Percentiles rank a stretch among this genome's conserved stretches.
Conservation (phyloP, 2,888 invertebrate species). For the Diachrysia chrysitis region DNA sequence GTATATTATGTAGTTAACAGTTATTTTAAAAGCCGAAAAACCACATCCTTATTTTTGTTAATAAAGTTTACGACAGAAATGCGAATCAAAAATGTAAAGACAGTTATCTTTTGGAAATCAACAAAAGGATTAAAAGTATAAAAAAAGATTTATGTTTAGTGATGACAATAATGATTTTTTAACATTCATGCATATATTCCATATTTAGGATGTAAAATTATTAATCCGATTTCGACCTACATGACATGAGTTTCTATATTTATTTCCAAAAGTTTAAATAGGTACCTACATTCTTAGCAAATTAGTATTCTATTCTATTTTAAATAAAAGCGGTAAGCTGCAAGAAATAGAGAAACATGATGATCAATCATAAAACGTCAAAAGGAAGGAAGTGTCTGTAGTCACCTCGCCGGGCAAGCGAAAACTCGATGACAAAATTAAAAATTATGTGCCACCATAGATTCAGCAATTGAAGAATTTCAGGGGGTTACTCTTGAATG, state of each 20-base stretch:
- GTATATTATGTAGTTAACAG: background rate
- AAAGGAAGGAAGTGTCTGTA: constrained; percentile 1
- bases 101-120: background rate
- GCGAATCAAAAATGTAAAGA: background rate
- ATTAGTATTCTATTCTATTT: background rate
- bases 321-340: background rate
- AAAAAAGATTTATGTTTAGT: background rate
- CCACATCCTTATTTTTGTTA: background rate
- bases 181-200: background rate
- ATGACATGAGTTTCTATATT: background rate
- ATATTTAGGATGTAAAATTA: background rate
- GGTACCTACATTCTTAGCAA: no score
- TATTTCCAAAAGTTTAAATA: background rate
- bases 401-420: background rate
- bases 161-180: background rate
- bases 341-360: background rate
- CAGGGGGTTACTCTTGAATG: no score
- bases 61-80: no score
- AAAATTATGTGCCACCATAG: background rate
- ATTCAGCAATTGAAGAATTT: background rate
- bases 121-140: no score
- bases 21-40: background rate
- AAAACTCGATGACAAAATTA: background rate
- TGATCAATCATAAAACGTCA: background rate
- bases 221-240: background rate